Percentiles rank a stretch among this genome's conserved stretches.
These are phyloP conservation scores for Drosophila sucinea DNA, from an alignment of 1,140 invertebrate species.

Conservation along the genomic window DNA sequence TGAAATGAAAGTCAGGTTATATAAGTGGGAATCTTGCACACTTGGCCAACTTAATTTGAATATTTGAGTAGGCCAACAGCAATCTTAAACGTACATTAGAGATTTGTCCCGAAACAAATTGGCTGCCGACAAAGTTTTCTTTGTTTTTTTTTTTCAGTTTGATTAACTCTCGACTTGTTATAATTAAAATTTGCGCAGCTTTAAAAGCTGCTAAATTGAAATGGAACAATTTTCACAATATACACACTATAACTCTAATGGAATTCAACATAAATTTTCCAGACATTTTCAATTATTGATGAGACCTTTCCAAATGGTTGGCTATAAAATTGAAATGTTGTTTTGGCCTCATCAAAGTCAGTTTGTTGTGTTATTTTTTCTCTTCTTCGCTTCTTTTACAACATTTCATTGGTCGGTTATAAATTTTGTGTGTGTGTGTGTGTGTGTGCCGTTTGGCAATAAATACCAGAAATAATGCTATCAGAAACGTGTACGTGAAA, in stretches of 20 bases:
- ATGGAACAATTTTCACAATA: slow-evolving; percentile 60
- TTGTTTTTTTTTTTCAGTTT: slow-evolving; percentile 26
- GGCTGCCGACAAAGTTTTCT: background rate
- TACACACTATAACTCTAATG: slow-evolving; percentile 72
- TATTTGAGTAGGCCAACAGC: slow-evolving; percentile 36
- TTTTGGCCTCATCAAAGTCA: slow-evolving; percentile 65
- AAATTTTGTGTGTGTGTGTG: slow-evolving; percentile 63
- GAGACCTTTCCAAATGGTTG: slow-evolving; percentile 33
- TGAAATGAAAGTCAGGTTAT: slow-evolving; percentile 56
- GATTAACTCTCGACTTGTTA: slow-evolving; percentile 37
- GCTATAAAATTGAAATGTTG: slow-evolving; percentile 79
- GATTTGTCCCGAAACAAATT: slow-evolving; percentile 30
- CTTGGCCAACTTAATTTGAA: slow-evolving; percentile 61
- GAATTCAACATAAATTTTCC: slow-evolving; percentile 75
- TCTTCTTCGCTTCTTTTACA: slow-evolving; percentile 42
- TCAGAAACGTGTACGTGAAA: slow-evolving; percentile 35
- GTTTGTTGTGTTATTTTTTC: slow-evolving; percentile 22
- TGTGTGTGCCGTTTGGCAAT: slow-evolving; percentile 48
- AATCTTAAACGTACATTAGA: slow-evolving; percentile 60
- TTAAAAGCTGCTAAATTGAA: slow-evolving; percentile 32
- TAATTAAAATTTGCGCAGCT: slow-evolving; percentile 54
- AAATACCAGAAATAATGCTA: slow-evolving; percentile 68
- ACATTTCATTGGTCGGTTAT: slow-evolving; percentile 70
- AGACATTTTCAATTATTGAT: slow-evolving; percentile 65
- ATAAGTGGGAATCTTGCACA: slow-evolving; percentile 55